These are phyloP conservation scores for Meloidogyne floridensis DNA, from an alignment of 1,140 invertebrate species.

Conservation along the genomic window DNA sequence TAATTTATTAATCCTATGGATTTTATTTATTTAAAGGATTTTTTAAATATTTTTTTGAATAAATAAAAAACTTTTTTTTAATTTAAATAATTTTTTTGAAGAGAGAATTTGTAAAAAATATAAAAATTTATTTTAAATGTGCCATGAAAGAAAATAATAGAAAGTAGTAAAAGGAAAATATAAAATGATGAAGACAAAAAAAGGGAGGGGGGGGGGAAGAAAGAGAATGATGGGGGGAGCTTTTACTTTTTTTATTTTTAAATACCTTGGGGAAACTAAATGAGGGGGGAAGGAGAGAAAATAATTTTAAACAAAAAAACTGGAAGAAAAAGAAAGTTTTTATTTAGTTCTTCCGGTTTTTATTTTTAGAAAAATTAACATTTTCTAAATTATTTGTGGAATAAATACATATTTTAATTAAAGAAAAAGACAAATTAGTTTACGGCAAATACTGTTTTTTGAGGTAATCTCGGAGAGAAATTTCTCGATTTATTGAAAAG, in stretches of 20 bases:
- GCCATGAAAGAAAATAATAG: neutral
- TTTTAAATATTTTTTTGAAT: neutral
- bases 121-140: neutral
- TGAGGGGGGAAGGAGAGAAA: neutral
- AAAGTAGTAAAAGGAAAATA: neutral
- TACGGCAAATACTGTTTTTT: too few species aligned
- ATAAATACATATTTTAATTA: too few species aligned
- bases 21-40: too few species aligned
- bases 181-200: neutral
- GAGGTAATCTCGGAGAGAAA: too few species aligned
- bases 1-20: too few species aligned
- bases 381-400: too few species aligned
- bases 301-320: neutral
- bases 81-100: neutral
- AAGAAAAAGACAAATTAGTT: too few species aligned
- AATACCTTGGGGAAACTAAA: neutral
- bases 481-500: too few species aligned
- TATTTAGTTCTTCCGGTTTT: neutral
- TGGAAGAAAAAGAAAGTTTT: neutral
- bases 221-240: neutral
- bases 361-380: slow-evolving; percentile 2
- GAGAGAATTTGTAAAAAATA: neutral
- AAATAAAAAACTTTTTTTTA: too few species aligned
- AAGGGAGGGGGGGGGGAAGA: neutral
- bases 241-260: slow-evolving; percentile 12